Conservation (phyloP, 2,797 vertebrate genomes). For the Mionectes olivaceus region DNA sequence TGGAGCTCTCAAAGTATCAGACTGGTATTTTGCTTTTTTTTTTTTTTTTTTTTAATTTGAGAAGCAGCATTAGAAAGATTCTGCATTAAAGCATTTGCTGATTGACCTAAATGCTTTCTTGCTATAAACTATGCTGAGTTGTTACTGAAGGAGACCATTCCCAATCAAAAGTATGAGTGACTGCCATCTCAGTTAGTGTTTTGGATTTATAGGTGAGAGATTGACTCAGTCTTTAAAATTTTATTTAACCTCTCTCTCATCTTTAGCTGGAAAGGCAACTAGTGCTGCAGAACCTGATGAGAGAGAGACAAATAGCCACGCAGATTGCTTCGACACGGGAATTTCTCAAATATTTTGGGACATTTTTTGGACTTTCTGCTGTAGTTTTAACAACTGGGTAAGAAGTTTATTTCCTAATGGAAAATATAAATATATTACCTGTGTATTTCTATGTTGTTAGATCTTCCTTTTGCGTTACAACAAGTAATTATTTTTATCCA, state of each 20-base stretch:
- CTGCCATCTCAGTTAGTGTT: background rate
- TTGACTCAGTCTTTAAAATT: conserved; percentile 5
- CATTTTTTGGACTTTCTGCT: conserved; percentile 82
- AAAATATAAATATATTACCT: background rate
- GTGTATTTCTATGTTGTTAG: background rate
- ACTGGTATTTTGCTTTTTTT: background rate
- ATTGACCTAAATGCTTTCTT: background rate
- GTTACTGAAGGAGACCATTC: background rate
- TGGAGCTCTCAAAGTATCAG: background rate
- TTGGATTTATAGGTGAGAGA: background rate
- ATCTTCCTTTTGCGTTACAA: background rate
- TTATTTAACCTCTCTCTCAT: conserved; percentile 40
- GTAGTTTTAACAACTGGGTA: conserved; percentile 84
- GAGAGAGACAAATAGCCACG: conserved; percentile 90
- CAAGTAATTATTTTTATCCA: background rate
- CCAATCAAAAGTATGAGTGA: background rate
- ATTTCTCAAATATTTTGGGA: conserved; percentile 89
- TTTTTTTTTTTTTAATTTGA: background rate
- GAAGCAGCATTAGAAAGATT: background rate
- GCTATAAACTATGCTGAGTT: background rate
- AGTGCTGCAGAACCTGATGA: conserved; percentile 91
- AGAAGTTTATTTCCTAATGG: conserved; percentile 38
- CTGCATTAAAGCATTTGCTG: background rate
- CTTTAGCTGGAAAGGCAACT: conserved; percentile 90
- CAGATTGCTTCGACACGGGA: conserved; percentile 91